phyloP scores from a whole-genome alignment of 2,113 vertebrate species.

The Nothobranchius furzeri region DNA sequence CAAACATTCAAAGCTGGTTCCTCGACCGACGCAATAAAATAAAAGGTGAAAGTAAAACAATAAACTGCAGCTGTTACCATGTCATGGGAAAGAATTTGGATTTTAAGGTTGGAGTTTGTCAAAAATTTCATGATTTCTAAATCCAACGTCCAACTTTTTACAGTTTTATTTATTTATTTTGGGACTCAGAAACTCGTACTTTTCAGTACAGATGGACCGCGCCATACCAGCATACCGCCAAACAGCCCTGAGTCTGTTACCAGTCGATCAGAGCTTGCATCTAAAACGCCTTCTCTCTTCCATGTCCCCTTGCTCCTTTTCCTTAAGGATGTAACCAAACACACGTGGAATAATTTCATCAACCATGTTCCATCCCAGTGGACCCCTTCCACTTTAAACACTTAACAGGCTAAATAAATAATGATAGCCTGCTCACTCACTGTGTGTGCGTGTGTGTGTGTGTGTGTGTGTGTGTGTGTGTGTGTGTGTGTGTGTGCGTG shows the following conservation, averaged over 20 bases:
- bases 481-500: constrained; percentile 25
- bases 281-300: constrained; percentile 36
- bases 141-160: too few relatives aligned
- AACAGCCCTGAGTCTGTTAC: constrained; percentile 5
- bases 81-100: too few relatives aligned
- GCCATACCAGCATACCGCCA: not conserved
- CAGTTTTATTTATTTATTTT: not conserved
- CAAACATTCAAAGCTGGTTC: too few relatives aligned
- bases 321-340: constrained; percentile 53
- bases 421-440: constrained; percentile 74
- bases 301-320: constrained; percentile 34
- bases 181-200: too few relatives aligned
- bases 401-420: constrained; percentile 92
- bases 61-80: too few relatives aligned
- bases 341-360: constrained; percentile 74
- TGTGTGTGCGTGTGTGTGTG: not conserved
- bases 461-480: constrained; percentile 1
- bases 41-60: too few relatives aligned
- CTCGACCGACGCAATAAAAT: too few relatives aligned
- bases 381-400: constrained; percentile 84
- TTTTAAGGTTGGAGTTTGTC: too few relatives aligned
- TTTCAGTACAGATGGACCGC: too few relatives aligned
- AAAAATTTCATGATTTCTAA: too few relatives aligned
- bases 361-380: constrained; percentile 73
- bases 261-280: constrained; percentile 35